Conservation (phyloP, 2,888 invertebrate species). For the Silvanus unidentatus region DNA sequence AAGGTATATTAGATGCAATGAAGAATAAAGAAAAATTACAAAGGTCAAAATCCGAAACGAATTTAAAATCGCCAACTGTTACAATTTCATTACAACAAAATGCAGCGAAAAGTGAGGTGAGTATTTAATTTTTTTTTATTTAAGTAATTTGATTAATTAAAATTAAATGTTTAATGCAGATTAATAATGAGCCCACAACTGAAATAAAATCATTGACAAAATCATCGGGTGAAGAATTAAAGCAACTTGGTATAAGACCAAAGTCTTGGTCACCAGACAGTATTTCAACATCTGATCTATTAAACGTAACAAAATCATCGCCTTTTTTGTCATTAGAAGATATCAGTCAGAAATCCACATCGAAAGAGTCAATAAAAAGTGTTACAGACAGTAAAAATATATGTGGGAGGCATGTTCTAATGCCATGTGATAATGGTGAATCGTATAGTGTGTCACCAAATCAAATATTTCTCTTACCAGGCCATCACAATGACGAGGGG, state of each 20-base stretch:
- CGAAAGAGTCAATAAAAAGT: constrained; percentile 30
- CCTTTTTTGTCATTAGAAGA: constrained; percentile 67
- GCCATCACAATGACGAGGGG: constrained; percentile 29
- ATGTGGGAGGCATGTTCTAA: constrained; percentile 66
- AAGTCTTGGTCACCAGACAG: constrained; percentile 56
- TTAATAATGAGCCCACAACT: constrained; percentile 56
- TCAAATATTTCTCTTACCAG: constrained; percentile 75
- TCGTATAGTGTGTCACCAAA: constrained; percentile 88
- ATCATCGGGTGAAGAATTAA: constrained; percentile 37
- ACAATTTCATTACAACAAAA: too few species aligned
- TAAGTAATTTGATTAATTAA: too few species aligned
- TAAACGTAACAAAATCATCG: constrained; percentile 43
- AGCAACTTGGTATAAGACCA: constrained; percentile 41
- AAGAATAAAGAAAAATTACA: constrained; percentile 90
- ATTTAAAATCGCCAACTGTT: constrained; percentile 63
- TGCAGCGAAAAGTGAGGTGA: constrained; percentile 5
- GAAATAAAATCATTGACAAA: constrained; percentile 51
- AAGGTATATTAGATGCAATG: constrained; percentile 84
- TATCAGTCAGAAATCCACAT: constrained; percentile 44
- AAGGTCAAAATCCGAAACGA: constrained; percentile 89
- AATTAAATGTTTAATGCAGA: too few species aligned
- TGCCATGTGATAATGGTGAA: constrained; percentile 80
- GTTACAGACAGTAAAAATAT: constrained; percentile 27
- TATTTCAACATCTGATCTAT: constrained; percentile 54
- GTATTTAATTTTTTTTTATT: too few species aligned